Percentiles rank a stretch among this genome's conserved stretches.
Conservation (phyloP, 2,113 vertebrate genomes). For the Podarcis raffonei region DNA sequence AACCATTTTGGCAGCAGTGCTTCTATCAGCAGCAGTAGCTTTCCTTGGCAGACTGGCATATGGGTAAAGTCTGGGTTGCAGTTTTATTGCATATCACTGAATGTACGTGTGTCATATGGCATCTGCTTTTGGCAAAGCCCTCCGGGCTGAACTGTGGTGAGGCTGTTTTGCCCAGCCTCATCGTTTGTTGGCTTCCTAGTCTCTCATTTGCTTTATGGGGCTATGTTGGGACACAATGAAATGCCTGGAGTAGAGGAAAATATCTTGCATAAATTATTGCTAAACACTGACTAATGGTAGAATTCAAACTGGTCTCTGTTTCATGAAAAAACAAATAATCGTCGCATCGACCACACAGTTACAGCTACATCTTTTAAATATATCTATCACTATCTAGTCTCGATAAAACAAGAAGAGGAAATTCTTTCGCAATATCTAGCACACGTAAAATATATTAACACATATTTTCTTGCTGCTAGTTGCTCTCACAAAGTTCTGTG, state of each 20-base stretch:
- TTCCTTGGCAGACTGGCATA: conserved; percentile 19
- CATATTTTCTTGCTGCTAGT: neutral
- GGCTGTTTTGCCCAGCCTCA: neutral
- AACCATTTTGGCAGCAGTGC: neutral
- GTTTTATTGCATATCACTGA: conserved; percentile 16
- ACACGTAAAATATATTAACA: no score
- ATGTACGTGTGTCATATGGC: neutral
- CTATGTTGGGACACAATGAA: neutral
- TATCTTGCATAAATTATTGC: neutral
- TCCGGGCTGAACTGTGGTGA: neutral
- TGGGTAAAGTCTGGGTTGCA: neutral
- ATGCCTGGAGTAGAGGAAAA: neutral
- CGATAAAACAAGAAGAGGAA: no score
- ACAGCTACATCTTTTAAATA: neutral
- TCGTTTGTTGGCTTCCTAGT: neutral
- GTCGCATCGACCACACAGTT: neutral
- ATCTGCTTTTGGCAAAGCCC: conserved; percentile 4
- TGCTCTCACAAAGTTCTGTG: neutral
- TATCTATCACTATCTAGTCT: no score
- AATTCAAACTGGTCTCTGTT: neutral
- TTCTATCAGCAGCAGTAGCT: conserved; percentile 30
- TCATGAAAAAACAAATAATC: neutral
- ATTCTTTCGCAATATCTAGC: no score
- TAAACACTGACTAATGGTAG: neutral
- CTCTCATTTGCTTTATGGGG: neutral